Percentiles rank a stretch among this genome's conserved stretches.
These are phyloP conservation scores for Dendroctonus ponderosae DNA, from an alignment of 1,140 invertebrate species.

Conservation along the genomic window DNA sequence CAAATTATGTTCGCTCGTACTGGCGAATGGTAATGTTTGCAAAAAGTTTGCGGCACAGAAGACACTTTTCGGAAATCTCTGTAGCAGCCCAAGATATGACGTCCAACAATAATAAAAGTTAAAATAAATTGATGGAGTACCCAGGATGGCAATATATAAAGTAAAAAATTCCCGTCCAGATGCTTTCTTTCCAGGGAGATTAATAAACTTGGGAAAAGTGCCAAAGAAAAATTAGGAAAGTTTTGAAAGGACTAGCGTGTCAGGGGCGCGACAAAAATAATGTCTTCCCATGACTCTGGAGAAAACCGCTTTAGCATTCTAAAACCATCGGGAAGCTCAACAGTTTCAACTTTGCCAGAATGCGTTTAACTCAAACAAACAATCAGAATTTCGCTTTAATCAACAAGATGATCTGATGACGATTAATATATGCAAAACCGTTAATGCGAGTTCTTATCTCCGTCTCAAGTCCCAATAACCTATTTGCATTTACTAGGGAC, in stretches of 20 bases:
- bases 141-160: slow-evolving; percentile 31
- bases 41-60: slow-evolving; percentile 2
- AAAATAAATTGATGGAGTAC: slow-evolving; percentile 35
- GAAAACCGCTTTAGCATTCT: no score
- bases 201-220: slow-evolving; percentile 36
- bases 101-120: slow-evolving; percentile 34
- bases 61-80: background rate
- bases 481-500: no score
- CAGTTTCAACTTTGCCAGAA: no score
- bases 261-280: slow-evolving; percentile 14
- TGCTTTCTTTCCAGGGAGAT: slow-evolving; percentile 30
- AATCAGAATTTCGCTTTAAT: no score
- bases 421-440: no score
- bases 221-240: slow-evolving; percentile 36
- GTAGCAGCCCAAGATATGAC: slow-evolving; percentile 13
- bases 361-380: no score
- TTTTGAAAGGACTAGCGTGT: slow-evolving; percentile 11
- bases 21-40: background rate
- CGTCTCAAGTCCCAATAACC: no score
- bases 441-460: no score
- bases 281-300: no score
- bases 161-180: slow-evolving; percentile 29
- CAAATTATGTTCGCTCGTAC: background rate
- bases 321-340: no score
- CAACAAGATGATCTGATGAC: no score